Evolutionary conservation across 1,140 invertebrate genomes (phyloP).

Genomic region (Portunus trituberculatus): DNA sequence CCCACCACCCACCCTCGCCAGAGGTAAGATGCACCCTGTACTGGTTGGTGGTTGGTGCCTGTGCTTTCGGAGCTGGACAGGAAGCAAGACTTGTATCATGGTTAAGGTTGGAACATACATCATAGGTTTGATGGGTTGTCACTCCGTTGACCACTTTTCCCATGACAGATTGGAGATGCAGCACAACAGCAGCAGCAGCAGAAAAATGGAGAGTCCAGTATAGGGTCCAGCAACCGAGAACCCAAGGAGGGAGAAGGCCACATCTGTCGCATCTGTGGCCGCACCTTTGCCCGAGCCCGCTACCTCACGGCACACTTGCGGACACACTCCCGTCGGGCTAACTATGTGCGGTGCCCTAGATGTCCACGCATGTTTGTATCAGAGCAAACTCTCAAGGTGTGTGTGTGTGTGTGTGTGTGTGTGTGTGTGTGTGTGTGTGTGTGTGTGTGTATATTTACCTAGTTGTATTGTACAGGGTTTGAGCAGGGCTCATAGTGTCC

Average conservation of each 20-base stretch:
- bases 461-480: no score
- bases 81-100: no score
- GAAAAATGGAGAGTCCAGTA: no score
- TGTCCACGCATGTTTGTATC: conserved; percentile 67
- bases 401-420: conserved; percentile 39
- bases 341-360: conserved; percentile 57
- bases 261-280: conserved; percentile 63
- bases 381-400: conserved; percentile 62
- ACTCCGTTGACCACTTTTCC: neutral
- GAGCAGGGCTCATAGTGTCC: no score
- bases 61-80: no score
- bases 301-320: conserved; percentile 67
- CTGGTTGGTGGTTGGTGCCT: no score
- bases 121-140: no score
- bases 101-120: no score
- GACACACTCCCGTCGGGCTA: conserved; percentile 62
- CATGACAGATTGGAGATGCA: neutral
- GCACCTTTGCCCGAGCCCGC: conserved; percentile 63
- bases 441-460: no score
- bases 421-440: no score
- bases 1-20: conserved; percentile 39
- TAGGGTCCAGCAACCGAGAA: neutral
- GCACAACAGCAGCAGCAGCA: neutral
- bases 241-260: conserved; percentile 49
- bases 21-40: neutral